phyloP scores from a whole-genome alignment of 2,797 vertebrate genomes.

The Jordanella pulchra region DNA sequence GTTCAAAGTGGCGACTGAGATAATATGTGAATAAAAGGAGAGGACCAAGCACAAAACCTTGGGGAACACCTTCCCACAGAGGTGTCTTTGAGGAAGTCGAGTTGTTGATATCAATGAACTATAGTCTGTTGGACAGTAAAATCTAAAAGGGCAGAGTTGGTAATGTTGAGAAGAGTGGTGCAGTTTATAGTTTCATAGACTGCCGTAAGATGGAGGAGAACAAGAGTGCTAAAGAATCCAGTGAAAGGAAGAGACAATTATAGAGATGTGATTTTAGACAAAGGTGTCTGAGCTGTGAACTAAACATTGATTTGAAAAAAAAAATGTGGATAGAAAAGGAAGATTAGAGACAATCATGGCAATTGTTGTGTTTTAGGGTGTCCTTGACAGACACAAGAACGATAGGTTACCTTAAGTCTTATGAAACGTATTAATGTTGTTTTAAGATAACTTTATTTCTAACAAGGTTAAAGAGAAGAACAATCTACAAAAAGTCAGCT shows the following conservation, averaged over 20 bases:
- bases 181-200: background rate
- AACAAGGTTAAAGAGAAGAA: background rate
- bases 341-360: background rate
- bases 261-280: background rate
- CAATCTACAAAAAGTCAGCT: conserved; percentile 6
- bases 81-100: background rate
- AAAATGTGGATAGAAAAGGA: background rate
- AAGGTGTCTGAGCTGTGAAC: too few species aligned
- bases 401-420: conserved; percentile 1
- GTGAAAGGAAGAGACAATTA: background rate
- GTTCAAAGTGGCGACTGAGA: background rate
- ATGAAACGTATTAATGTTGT: background rate
- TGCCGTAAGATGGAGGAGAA: background rate
- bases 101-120: background rate
- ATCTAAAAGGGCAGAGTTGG: background rate
- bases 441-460: conserved; percentile 24
- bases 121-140: background rate
- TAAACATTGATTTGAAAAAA: too few species aligned
- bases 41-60: background rate
- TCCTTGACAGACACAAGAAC: background rate
- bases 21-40: background rate
- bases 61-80: background rate
- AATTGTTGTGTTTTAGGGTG: background rate
- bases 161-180: too few species aligned
- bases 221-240: background rate